phyloP scores from a whole-genome alignment of 1,140 invertebrate genomes.

The Aphaenogaster ashmeadi region DNA sequence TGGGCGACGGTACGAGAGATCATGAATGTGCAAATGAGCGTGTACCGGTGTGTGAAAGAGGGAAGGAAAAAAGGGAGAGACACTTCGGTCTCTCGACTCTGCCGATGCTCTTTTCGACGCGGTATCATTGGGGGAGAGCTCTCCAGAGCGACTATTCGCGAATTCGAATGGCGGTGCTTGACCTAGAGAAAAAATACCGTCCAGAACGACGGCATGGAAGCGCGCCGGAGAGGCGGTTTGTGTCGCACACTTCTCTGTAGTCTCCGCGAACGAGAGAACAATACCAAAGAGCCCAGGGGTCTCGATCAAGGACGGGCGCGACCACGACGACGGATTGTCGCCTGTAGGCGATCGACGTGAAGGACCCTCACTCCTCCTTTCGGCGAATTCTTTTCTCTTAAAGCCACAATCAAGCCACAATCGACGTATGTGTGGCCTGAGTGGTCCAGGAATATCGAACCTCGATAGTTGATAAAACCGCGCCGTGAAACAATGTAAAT shows the following conservation, averaged over 20 bases:
- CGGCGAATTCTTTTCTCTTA: slow-evolving; percentile 24
- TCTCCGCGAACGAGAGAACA: slow-evolving; percentile 80
- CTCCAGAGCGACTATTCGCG: slow-evolving; percentile 64
- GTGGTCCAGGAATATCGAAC: not conserved
- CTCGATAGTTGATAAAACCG: not conserved
- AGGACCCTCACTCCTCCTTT: slow-evolving; percentile 41
- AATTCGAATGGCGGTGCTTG: slow-evolving; percentile 71
- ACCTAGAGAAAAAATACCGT: slow-evolving; percentile 63
- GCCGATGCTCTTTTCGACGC: slow-evolving; percentile 57
- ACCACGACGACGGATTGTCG: slow-evolving; percentile 40
- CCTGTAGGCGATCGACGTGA: slow-evolving; percentile 23
- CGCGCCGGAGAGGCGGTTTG: slow-evolving; percentile 31
- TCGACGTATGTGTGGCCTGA: not conserved
- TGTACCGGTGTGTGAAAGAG: slow-evolving; percentile 16
- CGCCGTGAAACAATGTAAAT: not conserved
- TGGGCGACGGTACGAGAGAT: slow-evolving; percentile 48
- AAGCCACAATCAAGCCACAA: not conserved
- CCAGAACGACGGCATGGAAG: slow-evolving; percentile 36
- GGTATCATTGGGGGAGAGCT: slow-evolving; percentile 56
- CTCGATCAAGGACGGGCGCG: slow-evolving; percentile 72
- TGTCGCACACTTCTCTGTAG: slow-evolving; percentile 65
- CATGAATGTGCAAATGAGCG: slow-evolving; percentile 36
- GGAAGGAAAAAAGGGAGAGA: slow-evolving; percentile 3
- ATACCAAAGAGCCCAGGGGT: slow-evolving; percentile 85
- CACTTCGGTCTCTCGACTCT: slow-evolving; percentile 51